A percentile compares a stretch with the other conserved stretches of the same genome.
Conservation (phyloP, 2,113 vertebrate species). For the Actenoides hombroni region DNA sequence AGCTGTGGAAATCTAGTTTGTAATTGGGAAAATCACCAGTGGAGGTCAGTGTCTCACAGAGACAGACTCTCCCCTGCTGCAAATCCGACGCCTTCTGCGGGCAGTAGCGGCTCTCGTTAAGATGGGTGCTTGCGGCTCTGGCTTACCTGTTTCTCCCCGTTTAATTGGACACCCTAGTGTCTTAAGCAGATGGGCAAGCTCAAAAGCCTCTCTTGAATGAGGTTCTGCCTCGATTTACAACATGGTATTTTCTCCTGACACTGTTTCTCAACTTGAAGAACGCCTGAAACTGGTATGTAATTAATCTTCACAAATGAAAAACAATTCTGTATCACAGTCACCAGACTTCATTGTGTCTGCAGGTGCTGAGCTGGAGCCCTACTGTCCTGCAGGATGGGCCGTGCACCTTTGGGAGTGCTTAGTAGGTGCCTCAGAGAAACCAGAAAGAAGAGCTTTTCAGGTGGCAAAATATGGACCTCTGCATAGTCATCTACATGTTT, state of each 20-base stretch:
- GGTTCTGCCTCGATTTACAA: not conserved
- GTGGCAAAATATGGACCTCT: not conserved
- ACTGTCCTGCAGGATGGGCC: not conserved
- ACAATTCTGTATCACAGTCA: accelerated
- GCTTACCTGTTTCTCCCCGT: accelerated
- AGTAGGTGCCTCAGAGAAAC: not conserved
- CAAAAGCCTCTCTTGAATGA: not conserved
- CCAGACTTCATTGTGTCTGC: accelerated
- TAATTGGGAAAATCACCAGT: not conserved
- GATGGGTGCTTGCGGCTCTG: accelerated
- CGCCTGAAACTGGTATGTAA: not conserved
- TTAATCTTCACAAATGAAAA: not conserved
- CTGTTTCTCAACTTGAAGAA: not conserved
- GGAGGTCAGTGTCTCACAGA: constrained; percentile 39
- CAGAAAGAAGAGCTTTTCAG: accelerated
- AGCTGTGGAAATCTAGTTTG: not conserved
- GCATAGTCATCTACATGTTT: not conserved
- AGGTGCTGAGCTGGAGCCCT: not conserved
- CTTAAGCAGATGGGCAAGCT: not conserved
- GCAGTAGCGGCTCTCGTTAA: accelerated
- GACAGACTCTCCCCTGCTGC: not conserved
- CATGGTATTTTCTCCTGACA: not conserved
- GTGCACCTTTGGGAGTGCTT: accelerated
- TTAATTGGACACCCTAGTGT: no score
- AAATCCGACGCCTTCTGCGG: accelerated